Base-by-base conservation (phyloP, 2,888 invertebrate genomes). In the Kuschelorhynchus macadamiae region DNA sequence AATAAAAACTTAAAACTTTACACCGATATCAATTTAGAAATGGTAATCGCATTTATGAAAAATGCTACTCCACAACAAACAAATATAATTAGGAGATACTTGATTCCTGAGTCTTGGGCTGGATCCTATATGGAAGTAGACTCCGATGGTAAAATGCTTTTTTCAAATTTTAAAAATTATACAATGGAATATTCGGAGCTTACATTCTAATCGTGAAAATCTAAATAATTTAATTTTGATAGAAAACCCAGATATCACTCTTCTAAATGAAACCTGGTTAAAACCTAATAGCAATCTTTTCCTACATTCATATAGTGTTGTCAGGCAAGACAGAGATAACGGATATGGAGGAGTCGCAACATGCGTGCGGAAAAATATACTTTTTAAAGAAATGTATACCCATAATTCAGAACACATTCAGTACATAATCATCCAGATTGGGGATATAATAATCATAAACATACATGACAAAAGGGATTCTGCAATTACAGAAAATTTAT, bases 321-420 rank as follows among this genome's bases (percentile, higher is more conserved):
- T 61, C 11, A 61, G 61, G 47, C 9, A 41, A 9, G 61, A 61
- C 16, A 61, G 50, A 21, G 8, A 11, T 5, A 25, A 52, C 16
- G 61, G 42, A 1, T 52, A 52, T 16, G 52, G 42, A 18, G 61
- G 61, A 11, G 41, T 61, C 12, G 52, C 52, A 5, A 52, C 50
- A 16, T 25, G 49, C 8, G 30, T 53, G 1, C 49, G 14, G 17
- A 52, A 50, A 39, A 25, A 36, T 16, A 25, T 61, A 8, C 7
- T 47, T n/a, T 47, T 21, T 18, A 18, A 2, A n/a, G 1, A 2
- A 18, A n/a, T 47, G 8, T 17, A 5, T 1, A 17, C 47, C 9
- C 18, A 17, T 17, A 47, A 47, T 17, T 9, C 9, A 2, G 50
- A 50, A 3, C 11, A 9, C 7, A 32, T 33, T 17, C 50, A 50